Evolutionary conservation across 2,113 vertebrate species (phyloP).

Genomic region (Crotalus helleri): DNA sequence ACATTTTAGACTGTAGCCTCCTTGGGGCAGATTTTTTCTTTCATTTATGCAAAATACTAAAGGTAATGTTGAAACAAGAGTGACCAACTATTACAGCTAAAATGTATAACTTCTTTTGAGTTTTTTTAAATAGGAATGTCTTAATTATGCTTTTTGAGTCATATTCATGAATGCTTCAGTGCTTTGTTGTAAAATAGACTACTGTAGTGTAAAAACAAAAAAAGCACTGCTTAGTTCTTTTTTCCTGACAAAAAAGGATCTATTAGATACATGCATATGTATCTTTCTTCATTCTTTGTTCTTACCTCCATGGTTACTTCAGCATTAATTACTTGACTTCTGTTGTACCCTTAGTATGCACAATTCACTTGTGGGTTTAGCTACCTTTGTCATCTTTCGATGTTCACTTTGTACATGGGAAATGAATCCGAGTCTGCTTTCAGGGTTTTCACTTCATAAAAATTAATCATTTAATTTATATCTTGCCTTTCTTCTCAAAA

Average conservation of each 20-base stretch:
- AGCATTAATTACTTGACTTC: constrained; percentile 1
- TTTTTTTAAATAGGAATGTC: neutral
- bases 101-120: constrained; percentile 6
- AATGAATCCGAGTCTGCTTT: neutral
- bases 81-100: neutral
- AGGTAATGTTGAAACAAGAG: neutral
- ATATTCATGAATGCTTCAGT: constrained; percentile 10
- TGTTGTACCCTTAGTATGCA: neutral
- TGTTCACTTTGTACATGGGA: neutral
- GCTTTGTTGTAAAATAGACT: neutral
- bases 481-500: neutral
- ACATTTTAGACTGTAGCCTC: neutral
- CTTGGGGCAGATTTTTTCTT: neutral
- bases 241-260: neutral
- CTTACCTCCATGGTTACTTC: constrained; percentile 10
- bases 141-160: constrained; percentile 9
- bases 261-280: neutral
- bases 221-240: neutral
- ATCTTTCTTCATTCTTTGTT: constrained; percentile 11
- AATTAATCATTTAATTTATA: neutral
- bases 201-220: neutral
- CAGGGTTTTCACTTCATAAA: neutral
- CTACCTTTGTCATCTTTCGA: neutral
- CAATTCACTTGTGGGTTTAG: neutral
- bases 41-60: neutral